Percentiles rank a stretch among this genome's conserved stretches.
These are phyloP conservation scores for Paedocypris sp. DNA, from an alignment of 2,113 vertebrate genomes.

Conservation along the genomic window DNA sequence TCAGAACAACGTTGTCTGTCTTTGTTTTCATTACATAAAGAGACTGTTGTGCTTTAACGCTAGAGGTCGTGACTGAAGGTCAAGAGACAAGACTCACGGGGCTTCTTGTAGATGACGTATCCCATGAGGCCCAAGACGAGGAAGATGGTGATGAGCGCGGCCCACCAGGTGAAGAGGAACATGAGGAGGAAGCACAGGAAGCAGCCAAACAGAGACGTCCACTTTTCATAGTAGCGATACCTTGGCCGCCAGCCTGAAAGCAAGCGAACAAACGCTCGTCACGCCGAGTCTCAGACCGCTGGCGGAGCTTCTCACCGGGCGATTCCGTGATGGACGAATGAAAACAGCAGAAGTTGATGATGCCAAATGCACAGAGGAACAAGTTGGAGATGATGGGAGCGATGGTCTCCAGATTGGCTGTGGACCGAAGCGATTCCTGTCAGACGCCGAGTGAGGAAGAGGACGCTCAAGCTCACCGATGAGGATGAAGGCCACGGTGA, in stretches of 20 bases:
- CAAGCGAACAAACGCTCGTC: background rate
- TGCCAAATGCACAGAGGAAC: slow-evolving; percentile 64
- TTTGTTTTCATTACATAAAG: too few species aligned
- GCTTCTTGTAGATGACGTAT: slow-evolving; percentile 60
- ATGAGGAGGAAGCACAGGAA: slow-evolving; percentile 56
- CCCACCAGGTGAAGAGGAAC: slow-evolving; percentile 68
- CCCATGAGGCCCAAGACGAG: slow-evolving; percentile 57
- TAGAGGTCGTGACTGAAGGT: too few species aligned
- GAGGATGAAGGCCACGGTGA: slow-evolving; percentile 59
- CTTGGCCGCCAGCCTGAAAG: slow-evolving; percentile 56
- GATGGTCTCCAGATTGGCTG: slow-evolving; percentile 59
- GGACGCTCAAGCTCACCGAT: slow-evolving; percentile 47
- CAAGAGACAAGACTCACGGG: slow-evolving; percentile 41
- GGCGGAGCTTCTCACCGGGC: slow-evolving; percentile 48
- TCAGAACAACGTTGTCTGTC: too few species aligned
- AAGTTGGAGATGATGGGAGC: slow-evolving; percentile 64
- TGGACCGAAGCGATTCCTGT: background rate
- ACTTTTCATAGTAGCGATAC: slow-evolving; percentile 57
- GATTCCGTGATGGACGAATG: slow-evolving; percentile 59
- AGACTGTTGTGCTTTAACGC: too few species aligned
- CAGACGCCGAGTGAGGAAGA: background rate
- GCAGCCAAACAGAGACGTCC: slow-evolving; percentile 55
- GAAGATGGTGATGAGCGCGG: slow-evolving; percentile 48
- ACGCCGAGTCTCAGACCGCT: too few species aligned
- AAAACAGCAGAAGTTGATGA: slow-evolving; percentile 71